These are phyloP conservation scores for Herpetotheres cachinnans DNA, from an alignment of 2,113 vertebrate genomes.

Conservation along the genomic window DNA sequence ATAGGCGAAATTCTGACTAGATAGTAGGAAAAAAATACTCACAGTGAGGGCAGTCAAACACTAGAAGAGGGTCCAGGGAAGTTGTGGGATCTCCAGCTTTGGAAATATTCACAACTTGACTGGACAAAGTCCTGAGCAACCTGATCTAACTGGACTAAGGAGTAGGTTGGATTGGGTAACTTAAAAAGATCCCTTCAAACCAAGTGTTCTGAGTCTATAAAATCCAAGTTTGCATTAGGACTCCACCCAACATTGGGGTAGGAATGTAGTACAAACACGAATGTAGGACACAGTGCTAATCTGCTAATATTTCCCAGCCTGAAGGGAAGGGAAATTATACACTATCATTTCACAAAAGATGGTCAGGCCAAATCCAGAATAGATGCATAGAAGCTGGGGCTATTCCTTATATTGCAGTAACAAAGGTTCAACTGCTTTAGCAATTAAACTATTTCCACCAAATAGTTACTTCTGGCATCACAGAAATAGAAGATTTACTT, in stretches of 20 bases:
- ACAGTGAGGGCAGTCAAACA: background rate
- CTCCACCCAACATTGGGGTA: background rate
- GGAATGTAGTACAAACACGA: background rate
- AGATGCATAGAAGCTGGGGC: background rate
- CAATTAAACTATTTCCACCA: background rate
- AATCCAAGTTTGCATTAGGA: background rate
- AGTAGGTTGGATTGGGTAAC: background rate
- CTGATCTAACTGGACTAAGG: background rate
- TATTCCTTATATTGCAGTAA: background rate
- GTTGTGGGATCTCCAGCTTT: background rate
- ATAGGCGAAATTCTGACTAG: background rate
- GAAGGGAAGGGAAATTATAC: background rate
- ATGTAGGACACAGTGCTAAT: background rate
- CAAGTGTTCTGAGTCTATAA: background rate
- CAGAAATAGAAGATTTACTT: background rate
- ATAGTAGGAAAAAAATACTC: background rate
- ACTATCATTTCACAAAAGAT: background rate
- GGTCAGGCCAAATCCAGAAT: background rate
- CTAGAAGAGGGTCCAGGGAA: background rate
- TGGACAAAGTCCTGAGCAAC: background rate
- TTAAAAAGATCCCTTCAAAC: background rate
- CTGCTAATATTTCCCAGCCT: background rate
- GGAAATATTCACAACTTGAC: background rate
- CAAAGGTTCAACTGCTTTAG: background rate
- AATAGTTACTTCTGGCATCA: background rate